Evolutionary conservation across 1,140 invertebrate genomes (phyloP).

Genomic region (Goniozus legneri): DNA sequence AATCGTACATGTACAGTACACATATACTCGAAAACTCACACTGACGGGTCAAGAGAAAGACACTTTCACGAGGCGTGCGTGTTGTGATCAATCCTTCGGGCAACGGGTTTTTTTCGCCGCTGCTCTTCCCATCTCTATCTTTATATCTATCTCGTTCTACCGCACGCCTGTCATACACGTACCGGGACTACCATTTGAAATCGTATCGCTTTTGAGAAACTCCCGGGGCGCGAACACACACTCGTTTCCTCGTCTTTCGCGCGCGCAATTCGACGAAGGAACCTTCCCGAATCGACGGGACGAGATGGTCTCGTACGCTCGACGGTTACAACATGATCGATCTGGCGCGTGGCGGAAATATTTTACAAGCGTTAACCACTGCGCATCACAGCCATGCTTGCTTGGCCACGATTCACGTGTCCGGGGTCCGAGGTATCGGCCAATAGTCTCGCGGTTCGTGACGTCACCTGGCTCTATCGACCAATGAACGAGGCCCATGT

Average conservation of each 20-base stretch:
- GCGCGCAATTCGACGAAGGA: background rate
- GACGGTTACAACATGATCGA: slow-evolving; percentile 49
- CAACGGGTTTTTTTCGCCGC: no score
- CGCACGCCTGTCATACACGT: slow-evolving; percentile 13
- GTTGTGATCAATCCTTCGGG: no score
- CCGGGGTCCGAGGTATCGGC: slow-evolving; percentile 37
- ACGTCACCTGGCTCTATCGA: slow-evolving; percentile 54
- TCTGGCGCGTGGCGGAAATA: slow-evolving; percentile 52
- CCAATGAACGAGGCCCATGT: slow-evolving; percentile 53
- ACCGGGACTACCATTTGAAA: slow-evolving; percentile 2
- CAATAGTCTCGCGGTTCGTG: slow-evolving; percentile 38
- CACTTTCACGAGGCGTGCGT: no score
- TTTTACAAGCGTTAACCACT: slow-evolving; percentile 53
- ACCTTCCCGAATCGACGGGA: background rate
- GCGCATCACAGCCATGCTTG: slow-evolving; percentile 55
- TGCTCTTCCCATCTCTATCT: no score
- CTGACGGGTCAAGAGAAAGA: no score
- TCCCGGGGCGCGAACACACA: slow-evolving; percentile 3
- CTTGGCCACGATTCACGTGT: slow-evolving; percentile 54
- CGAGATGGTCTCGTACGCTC: slow-evolving; percentile 14
- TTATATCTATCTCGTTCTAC: no score
- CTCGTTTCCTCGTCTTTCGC: slow-evolving; percentile 19
- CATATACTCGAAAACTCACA: no score
- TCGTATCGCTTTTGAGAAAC: slow-evolving; percentile 10
- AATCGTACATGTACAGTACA: no score